Conservation (phyloP, 2,888 invertebrate species). For the Bombyx huttoni region DNA sequence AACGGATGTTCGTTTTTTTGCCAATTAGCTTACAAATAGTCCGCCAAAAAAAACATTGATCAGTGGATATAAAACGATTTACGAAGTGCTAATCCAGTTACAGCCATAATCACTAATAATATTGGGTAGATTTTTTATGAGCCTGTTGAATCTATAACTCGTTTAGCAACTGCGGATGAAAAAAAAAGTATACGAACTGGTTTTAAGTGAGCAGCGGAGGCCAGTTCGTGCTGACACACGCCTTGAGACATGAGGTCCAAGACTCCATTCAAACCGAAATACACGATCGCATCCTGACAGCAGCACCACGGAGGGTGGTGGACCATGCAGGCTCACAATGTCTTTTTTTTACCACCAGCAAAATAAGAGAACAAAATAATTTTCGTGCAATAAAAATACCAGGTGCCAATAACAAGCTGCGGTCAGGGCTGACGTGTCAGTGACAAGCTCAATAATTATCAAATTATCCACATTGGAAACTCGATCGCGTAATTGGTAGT, state of each 20-base stretch:
- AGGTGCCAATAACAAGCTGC: background rate
- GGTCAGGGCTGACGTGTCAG: slow-evolving; percentile 2
- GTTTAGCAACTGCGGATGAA: no score
- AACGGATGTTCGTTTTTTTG: background rate
- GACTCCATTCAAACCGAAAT: no score
- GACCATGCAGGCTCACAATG: no score
- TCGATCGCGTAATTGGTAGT: slow-evolving; percentile 47
- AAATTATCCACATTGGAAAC: slow-evolving; percentile 53
- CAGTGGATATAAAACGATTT: background rate
- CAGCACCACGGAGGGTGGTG: no score
- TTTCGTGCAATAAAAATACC: background rate
- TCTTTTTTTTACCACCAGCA: background rate
- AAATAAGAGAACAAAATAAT: background rate
- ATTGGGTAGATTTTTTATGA: background rate
- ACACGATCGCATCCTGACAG: no score
- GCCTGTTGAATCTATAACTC: no score
- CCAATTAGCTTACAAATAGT: background rate
- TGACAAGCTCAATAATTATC: slow-evolving; percentile 50
- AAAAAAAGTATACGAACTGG: no score
- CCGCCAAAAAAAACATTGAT: background rate
- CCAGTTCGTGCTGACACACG: no score
- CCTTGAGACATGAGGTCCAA: no score
- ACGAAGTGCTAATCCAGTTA: background rate
- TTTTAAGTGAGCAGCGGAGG: no score
- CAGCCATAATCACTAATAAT: background rate